Evolutionary conservation across 2,113 vertebrate genomes (phyloP).

Genomic region (Chionomys nivalis): DNA sequence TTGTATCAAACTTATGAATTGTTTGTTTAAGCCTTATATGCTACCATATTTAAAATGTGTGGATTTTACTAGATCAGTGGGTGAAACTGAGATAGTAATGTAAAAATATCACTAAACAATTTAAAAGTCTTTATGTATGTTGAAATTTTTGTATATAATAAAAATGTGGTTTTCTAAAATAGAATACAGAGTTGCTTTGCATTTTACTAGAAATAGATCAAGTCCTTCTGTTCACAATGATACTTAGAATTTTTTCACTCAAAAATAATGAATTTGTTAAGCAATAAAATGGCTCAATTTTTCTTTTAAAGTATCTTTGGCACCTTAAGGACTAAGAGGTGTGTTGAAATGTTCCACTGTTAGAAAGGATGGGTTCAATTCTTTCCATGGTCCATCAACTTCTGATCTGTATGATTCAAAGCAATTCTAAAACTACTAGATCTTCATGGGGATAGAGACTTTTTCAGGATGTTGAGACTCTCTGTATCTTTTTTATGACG

Average conservation of each 20-base stretch:
- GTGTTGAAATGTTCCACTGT: slow-evolving; percentile 8
- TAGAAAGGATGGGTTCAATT: slow-evolving; percentile 44
- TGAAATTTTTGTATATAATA: slow-evolving; percentile 49
- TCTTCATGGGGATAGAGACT: slow-evolving; percentile 48
- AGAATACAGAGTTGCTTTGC: slow-evolving; percentile 34
- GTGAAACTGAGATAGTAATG: slow-evolving; percentile 44
- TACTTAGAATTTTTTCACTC: slow-evolving; percentile 30
- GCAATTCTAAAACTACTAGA: slow-evolving; percentile 57
- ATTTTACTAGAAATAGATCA: slow-evolving; percentile 39
- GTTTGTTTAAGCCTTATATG: slow-evolving; percentile 15
- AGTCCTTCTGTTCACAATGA: slow-evolving; percentile 26
- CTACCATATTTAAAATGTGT: slow-evolving; percentile 47
- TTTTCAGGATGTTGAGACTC: slow-evolving; percentile 38
- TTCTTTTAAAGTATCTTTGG: slow-evolving; percentile 1
- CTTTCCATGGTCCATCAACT: neutral
- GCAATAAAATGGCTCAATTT: neutral
- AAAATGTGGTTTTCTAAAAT: slow-evolving; percentile 13
- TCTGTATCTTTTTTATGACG: neutral
- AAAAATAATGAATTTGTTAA: neutral
- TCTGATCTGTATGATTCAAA: slow-evolving; percentile 64
- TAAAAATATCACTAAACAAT: slow-evolving; percentile 51
- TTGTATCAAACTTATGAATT: slow-evolving; percentile 62
- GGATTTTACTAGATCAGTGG: slow-evolving; percentile 46
- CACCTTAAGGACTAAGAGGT: neutral
- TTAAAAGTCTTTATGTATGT: slow-evolving; percentile 19